phyloP scores from a whole-genome alignment of 2,888 invertebrate genomes.

The Camptogramma bilineatum region DNA sequence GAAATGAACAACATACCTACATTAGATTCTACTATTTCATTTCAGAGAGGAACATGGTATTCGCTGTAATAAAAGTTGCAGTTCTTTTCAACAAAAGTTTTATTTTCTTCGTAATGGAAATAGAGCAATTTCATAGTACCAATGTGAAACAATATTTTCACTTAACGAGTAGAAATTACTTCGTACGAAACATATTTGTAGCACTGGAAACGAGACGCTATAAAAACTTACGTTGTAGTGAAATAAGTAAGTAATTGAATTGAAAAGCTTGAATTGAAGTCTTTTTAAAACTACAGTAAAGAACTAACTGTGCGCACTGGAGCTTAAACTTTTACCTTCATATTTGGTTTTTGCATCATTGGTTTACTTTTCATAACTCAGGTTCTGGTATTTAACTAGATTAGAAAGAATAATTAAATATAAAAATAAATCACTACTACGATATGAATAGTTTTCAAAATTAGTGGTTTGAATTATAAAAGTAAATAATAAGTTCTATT shows the following conservation, averaged over 20 bases:
- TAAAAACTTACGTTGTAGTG: slow-evolving; percentile 19
- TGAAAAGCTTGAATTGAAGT: slow-evolving; percentile 9
- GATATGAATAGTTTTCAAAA: too few relatives aligned
- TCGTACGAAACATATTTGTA: slow-evolving; percentile 1
- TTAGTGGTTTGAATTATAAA: too few relatives aligned
- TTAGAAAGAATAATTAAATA: background rate
- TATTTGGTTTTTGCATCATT: background rate
- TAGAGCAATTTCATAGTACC: slow-evolving; percentile 8
- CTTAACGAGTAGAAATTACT: slow-evolving; percentile 4
- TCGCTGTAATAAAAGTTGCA: slow-evolving; percentile 3
- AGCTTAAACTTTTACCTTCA: background rate
- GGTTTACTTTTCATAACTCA: background rate
- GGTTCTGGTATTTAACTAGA: background rate
- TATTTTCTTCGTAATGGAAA: slow-evolving; percentile 13
- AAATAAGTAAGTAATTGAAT: slow-evolving; percentile 18
- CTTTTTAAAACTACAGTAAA: background rate
- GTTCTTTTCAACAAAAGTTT: slow-evolving; percentile 1
- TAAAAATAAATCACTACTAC: too few relatives aligned
- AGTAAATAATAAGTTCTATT: too few relatives aligned
- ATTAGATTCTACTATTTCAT: background rate
- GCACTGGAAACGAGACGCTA: slow-evolving; percentile 7
- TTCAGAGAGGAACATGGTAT: background rate
- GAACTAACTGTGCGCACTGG: background rate
- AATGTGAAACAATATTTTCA: slow-evolving; percentile 19
- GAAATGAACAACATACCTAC: background rate